These are phyloP conservation scores for Malthinus flaveolus DNA, from an alignment of 2,888 invertebrate species.

Conservation along the genomic window DNA sequence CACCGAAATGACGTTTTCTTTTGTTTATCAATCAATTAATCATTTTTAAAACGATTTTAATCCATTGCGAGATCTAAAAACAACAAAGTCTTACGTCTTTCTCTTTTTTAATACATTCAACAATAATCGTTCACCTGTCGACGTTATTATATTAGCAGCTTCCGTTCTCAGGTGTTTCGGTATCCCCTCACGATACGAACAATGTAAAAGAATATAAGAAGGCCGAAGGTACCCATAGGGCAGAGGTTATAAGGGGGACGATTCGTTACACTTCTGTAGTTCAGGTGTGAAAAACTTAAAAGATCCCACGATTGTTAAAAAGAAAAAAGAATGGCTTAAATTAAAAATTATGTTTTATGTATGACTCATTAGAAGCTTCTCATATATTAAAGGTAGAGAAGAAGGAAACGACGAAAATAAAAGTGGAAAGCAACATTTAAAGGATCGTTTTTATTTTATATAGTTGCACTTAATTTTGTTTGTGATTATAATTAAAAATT, in stretches of 20 bases:
- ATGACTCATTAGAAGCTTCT: constrained; percentile 31
- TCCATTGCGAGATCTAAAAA: too few relatives aligned
- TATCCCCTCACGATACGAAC: constrained; percentile 7
- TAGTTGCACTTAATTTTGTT: too few relatives aligned
- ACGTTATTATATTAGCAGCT: constrained; percentile 32
- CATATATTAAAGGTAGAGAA: constrained; percentile 10
- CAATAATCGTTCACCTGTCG: constrained; percentile 36
- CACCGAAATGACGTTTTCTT: too few relatives aligned
- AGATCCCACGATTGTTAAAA: constrained; percentile 31
- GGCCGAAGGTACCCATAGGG: constrained; percentile 22
- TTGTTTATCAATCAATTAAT: too few relatives aligned
- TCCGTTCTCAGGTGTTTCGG: constrained; percentile 32
- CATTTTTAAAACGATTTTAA: too few relatives aligned
- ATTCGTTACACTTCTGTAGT: constrained; percentile 34
- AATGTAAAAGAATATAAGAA: constrained; percentile 14
- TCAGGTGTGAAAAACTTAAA: constrained; percentile 33
- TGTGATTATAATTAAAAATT: too few relatives aligned
- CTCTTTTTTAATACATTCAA: constrained; percentile 22
- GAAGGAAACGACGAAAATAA: constrained; percentile 14
- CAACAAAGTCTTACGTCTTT: neutral
- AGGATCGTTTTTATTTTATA: too few relatives aligned
- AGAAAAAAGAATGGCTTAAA: constrained; percentile 24
- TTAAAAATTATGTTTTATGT: constrained; percentile 32
- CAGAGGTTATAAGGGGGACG: constrained; percentile 31
- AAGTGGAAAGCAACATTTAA: too few relatives aligned